Evolutionary conservation across 1,140 invertebrate genomes (phyloP).

Genomic region (Brachionus koreanus): DNA sequence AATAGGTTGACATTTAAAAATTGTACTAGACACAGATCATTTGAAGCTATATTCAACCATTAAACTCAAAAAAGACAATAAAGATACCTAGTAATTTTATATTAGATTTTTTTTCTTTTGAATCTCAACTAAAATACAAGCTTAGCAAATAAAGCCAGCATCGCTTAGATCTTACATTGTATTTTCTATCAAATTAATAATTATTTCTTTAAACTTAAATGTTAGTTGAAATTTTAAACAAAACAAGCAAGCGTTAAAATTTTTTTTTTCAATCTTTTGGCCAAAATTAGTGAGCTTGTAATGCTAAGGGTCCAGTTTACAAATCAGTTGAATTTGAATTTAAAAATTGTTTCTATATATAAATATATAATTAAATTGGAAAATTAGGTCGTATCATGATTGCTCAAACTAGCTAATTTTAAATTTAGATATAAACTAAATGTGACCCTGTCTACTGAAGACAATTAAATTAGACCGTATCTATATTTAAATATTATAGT

Average conservation of each 20-base stretch:
- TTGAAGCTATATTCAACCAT: too few species aligned
- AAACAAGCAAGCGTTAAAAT: neutral
- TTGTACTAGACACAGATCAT: too few species aligned
- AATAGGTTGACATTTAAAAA: neutral
- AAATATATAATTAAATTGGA: neutral
- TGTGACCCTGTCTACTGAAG: neutral
- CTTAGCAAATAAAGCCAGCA: too few species aligned
- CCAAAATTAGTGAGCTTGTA: neutral
- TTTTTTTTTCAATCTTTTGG: neutral
- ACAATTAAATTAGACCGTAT: slow-evolving; percentile 2
- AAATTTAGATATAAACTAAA: neutral
- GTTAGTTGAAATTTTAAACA: neutral
- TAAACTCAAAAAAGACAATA: too few species aligned
- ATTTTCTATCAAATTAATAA: neutral
- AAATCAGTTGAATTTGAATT: neutral
- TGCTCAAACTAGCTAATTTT: neutral
- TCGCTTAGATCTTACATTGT: neutral
- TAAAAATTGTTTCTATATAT: neutral
- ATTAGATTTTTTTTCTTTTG: too few species aligned
- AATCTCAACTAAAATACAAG: too few species aligned
- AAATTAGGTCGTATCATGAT: neutral
- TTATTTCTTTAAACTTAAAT: neutral
- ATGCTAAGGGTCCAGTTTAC: neutral
- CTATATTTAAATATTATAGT: neutral
- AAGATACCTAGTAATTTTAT: too few species aligned